phyloP scores from a whole-genome alignment of 2,113 vertebrate species.

The Probosciger aterrimus region DNA sequence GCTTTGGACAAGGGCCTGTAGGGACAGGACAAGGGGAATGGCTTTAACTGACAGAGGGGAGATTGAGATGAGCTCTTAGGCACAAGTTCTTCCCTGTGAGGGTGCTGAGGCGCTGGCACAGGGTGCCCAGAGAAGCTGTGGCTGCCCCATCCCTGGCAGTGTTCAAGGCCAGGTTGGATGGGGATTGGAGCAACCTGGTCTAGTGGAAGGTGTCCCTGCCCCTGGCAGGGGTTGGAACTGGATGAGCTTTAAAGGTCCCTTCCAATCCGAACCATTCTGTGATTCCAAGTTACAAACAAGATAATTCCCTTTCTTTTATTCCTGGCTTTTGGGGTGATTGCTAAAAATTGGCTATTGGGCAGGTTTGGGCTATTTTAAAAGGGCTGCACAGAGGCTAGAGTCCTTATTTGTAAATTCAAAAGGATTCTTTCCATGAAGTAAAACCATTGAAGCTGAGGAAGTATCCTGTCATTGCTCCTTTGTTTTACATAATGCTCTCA shows the following conservation, averaged over 20 bases:
- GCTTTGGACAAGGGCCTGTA: neutral
- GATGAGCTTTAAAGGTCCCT: neutral
- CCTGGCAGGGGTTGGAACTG: rapidly evolving
- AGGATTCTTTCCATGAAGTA: neutral
- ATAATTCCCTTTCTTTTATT: neutral
- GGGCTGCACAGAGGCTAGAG: neutral
- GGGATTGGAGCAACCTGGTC: neutral
- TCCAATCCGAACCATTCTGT: neutral
- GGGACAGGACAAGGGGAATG: neutral
- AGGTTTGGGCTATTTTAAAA: neutral
- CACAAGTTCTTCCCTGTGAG: neutral
- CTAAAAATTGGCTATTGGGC: rapidly evolving
- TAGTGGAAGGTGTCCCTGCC: neutral
- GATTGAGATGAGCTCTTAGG: no score
- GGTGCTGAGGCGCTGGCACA: neutral
- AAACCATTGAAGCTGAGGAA: neutral
- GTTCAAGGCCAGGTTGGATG: neutral
- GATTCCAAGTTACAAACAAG: neutral
- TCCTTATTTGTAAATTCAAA: neutral
- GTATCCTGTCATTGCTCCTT: neutral
- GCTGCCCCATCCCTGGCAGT: neutral
- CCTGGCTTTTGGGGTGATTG: neutral
- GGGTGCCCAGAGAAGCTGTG: neutral
- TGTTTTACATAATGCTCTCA: neutral
- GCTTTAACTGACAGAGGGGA: neutral